Base-by-base conservation (phyloP, 2,888 invertebrate species). In the Synergus gifuensis region DNA sequence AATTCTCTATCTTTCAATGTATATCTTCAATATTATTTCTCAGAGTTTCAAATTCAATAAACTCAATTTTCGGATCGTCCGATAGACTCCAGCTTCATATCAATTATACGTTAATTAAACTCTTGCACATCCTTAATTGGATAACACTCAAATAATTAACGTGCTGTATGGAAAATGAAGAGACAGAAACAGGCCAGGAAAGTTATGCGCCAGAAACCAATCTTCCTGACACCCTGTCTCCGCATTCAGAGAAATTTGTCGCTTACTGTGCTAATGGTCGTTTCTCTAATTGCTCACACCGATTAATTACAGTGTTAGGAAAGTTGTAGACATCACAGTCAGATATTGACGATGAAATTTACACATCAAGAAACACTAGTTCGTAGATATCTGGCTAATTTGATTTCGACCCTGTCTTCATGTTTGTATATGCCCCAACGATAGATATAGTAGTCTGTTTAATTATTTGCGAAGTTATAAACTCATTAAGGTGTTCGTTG, bases 281-380 rank as follows among this genome's bases (percentile, higher is more conserved):
- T 54, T 54, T 54, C 7, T n/a, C 54, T 54, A n/a, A 54, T 54
- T 54, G 54, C n/a, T n/a, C 8, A 54, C n/a, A 8, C n/a, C 54
- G n/a, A 54, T 54, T n/a, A 54, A 54, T 54, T 54, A 54, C n/a
- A 54, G 54, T 54, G 54, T n/a, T 54, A 54, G n/a, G n/a, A n/a
- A 54, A 54, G 54, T 54, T 54, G 54, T 54, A 54, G n/a, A 54
- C 54, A 54, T 54, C 54, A n/a, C 7, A 54, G 54, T n/a, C n/a
- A n/a, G n/a, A n/a, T n/a, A 5, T 8, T 54, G 54, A 9, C 9
- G 54, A 54, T 18, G 2, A 54, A 54, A 54, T 54, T 18, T 9
- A 54, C 54, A 18, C 54, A 18, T 18, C 18, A 54, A 54, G 16
- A 46, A 54, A 54, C 54, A 18, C 54, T 3, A 8, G n/a, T 18